Base-by-base conservation (phyloP, 1,140 invertebrate species). In the Sarcophaga peregrina region DNA sequence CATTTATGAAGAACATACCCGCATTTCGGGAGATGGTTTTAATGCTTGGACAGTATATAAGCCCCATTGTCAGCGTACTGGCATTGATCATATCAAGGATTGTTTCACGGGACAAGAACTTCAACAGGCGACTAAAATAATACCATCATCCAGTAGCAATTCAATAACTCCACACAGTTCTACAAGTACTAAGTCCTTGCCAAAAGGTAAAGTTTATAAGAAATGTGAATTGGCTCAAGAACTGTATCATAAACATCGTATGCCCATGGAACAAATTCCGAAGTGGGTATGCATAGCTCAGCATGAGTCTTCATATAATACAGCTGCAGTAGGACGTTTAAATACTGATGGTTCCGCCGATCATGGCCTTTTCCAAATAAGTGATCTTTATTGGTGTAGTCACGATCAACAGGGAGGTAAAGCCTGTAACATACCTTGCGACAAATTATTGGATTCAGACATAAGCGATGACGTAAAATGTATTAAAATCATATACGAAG, bases 321-420 rank as follows among this genome's bases (percentile, higher is more conserved):
- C 94, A 6, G 90, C 92, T 0, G 94, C 94, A 0, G 87, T 93
- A 11, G 93, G 93, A 11, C 87, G 86, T n/a, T 87, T 91, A 7
- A 93, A 93, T 85, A 86, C 85, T 0, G 91, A 92, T 87, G 92
- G 91, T 9, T 93, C 92, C 85, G 91, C 91, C 5, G 94, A 95
- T 88, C 94, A 95, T 88, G 95, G 95, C 74, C 85, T 95, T n/a
- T 89, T 94, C 83, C 94, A 95, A 90, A 94, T 95, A 81, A 94
- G 93, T 86, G 92, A 95, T 84, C 85, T 93, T 52, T 95, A 92
- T 86, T 95, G 95, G 94, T 95, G 94, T 85, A 92, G 92, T 4
- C 73, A 82, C 20, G 91, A 91, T 8, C 90, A 89, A 7, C 92
- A 92, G 3, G 92, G 92, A 11, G 91, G 92, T 0, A 87, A 88